A percentile compares a stretch with the other conserved stretches of the same genome.
phyloP scores from a whole-genome alignment of 2,888 invertebrate species.

The Harpagoxenus sublaevis region DNA sequence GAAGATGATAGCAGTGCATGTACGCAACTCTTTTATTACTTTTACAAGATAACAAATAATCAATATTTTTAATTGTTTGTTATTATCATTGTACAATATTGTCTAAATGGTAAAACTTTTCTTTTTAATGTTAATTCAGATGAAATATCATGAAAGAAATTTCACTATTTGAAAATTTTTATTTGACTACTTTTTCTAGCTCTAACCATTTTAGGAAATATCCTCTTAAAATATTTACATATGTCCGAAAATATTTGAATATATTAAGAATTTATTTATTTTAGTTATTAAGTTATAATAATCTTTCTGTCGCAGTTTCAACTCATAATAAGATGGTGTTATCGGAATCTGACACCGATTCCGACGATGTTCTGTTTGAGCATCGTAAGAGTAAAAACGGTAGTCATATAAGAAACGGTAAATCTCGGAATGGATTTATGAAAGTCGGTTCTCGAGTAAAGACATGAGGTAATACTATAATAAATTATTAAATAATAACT shows the following conservation, averaged over 20 bases:
- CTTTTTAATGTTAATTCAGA: background rate
- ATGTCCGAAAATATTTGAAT: background rate
- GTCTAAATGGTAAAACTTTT: background rate
- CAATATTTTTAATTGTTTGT: background rate
- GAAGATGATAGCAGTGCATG: slow-evolving; percentile 90
- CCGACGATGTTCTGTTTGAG: slow-evolving; percentile 93
- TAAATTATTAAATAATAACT: background rate
- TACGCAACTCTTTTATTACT: slow-evolving; percentile 82
- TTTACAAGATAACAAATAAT: slow-evolving; percentile 7
- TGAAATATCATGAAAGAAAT: background rate
- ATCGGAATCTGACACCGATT: slow-evolving; percentile 94
- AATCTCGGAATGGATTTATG: slow-evolving; percentile 87
- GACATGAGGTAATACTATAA: slow-evolving; percentile 84
- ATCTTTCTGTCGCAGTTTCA: slow-evolving; percentile 87
- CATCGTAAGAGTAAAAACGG: slow-evolving; percentile 89
- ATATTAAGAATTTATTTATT: slow-evolving; percentile 23
- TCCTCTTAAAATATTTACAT: background rate
- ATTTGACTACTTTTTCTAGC: background rate
- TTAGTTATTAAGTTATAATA: slow-evolving; percentile 42
- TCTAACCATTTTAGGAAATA: background rate
- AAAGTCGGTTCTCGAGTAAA: slow-evolving; percentile 87
- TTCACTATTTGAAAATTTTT: background rate
- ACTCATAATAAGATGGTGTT: slow-evolving; percentile 87
- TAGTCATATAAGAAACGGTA: slow-evolving; percentile 87
- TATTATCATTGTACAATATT: background rate